A percentile compares a stretch with the other conserved stretches of the same genome.
These are phyloP conservation scores for Caenorhabditis angaria DNA, from an alignment of 2,888 invertebrate genomes.

Conservation along the genomic window DNA sequence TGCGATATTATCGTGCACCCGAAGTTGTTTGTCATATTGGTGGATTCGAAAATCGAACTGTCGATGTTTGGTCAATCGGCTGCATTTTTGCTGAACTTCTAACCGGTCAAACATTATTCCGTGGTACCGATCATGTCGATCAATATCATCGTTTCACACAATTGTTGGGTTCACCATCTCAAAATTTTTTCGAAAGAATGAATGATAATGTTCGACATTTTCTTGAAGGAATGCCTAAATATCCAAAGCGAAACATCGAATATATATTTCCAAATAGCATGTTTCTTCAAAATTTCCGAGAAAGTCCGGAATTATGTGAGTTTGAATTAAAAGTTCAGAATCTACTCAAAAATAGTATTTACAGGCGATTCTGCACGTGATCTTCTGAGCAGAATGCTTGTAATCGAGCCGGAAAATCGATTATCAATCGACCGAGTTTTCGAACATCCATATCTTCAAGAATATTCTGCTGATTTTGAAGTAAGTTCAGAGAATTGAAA, in stretches of 20 bases:
- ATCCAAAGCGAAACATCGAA: background rate
- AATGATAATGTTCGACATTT: conserved; percentile 83
- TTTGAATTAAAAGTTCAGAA: conserved; percentile 4
- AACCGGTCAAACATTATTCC: conserved; percentile 94
- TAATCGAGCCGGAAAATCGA: conserved; percentile 95
- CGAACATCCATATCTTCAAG: conserved; percentile 82
- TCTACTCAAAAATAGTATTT: conserved; percentile 22
- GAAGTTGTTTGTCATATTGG: conserved; percentile 87
- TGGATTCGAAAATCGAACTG: conserved; percentile 75
- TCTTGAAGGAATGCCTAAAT: conserved; percentile 80
- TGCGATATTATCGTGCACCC: conserved; percentile 96
- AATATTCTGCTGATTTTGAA: conserved; percentile 14
- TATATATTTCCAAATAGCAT: background rate
- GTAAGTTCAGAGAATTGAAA: too few relatives aligned
- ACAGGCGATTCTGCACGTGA: conserved; percentile 90
- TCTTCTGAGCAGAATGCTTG: conserved; percentile 94
- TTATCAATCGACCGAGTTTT: conserved; percentile 98
- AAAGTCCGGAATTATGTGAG: background rate
- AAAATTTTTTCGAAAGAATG: conserved; percentile 39
- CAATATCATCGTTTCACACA: conserved; percentile 66
- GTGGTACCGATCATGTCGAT: conserved; percentile 85
- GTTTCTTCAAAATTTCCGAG: background rate
- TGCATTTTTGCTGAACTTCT: conserved; percentile 99
- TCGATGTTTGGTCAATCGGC: conserved; percentile 63
- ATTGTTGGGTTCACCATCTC: conserved; percentile 46